These are phyloP conservation scores for Macroramphosus scolopax DNA, from an alignment of 2,797 vertebrate species.

Conservation along the genomic window DNA sequence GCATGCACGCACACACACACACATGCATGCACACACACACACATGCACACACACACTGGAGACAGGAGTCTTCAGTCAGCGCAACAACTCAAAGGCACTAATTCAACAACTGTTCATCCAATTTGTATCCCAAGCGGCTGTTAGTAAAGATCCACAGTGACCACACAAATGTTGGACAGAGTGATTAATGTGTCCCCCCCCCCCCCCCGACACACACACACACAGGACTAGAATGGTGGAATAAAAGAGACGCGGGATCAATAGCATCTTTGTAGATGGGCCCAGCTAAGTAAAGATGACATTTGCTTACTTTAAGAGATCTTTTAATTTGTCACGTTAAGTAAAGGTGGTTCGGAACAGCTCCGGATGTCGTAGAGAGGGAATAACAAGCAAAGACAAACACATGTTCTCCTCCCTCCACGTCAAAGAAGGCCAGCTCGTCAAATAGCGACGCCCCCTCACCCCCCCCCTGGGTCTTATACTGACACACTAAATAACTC, in stretches of 20 bases:
- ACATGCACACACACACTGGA: too few relatives aligned
- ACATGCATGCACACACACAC: conserved; percentile 74
- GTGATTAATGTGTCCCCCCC: conserved; percentile 75
- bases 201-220: too few relatives aligned
- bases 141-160: conserved; percentile 74
- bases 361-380: conserved; percentile 25
- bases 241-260: conserved; percentile 71
- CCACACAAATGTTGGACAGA: conserved; percentile 63
- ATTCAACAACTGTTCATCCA: conserved; percentile 73
- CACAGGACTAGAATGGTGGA: conserved; percentile 47
- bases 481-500: too few relatives aligned
- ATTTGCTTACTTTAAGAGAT: conserved; percentile 76
- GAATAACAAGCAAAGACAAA: background rate
- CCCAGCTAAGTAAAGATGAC: conserved; percentile 75
- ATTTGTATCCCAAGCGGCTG: conserved; percentile 74
- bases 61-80: conserved; percentile 71
- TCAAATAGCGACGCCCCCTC: too few relatives aligned
- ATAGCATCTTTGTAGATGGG: conserved; percentile 77
- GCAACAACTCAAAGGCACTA: conserved; percentile 72
- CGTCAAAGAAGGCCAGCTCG: too few relatives aligned
- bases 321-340: conserved; percentile 72
- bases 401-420: background rate
- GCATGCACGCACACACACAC: conserved; percentile 1
- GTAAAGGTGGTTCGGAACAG: conserved; percentile 58
- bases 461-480: too few relatives aligned